A percentile compares a stretch with the other conserved stretches of the same genome.
phyloP scores from a whole-genome alignment of 1,140 invertebrate genomes.

The Gonatopus flavifemur region DNA sequence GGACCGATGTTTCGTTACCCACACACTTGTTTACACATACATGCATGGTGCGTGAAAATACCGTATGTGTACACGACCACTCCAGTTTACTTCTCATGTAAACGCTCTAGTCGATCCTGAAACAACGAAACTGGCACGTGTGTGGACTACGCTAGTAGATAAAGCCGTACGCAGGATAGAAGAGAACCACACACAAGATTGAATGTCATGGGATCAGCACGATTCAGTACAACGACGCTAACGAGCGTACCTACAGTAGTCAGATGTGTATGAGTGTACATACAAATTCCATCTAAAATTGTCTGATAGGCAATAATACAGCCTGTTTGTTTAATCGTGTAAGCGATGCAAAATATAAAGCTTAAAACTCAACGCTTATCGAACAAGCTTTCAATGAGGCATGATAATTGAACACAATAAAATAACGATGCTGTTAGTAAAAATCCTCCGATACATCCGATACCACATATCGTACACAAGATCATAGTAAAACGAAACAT shows the following conservation, averaged over 20 bases:
- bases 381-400: background rate
- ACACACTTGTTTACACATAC: background rate
- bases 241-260: background rate
- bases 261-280: background rate
- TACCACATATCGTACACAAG: no score
- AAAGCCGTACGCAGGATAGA: background rate
- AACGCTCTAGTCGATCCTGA: constrained; percentile 35
- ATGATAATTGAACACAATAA: background rate
- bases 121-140: constrained; percentile 37
- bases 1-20: no score
- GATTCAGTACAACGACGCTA: constrained; percentile 6
- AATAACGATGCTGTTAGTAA: constrained; percentile 1
- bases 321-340: background rate
- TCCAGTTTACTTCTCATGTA: no score
- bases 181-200: constrained; percentile 1
- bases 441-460: no score
- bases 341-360: background rate
- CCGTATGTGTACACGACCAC: background rate
- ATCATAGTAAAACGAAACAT: no score
- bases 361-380: no score
- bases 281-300: background rate
- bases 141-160: constrained; percentile 15
- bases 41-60: no score
- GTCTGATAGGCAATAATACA: background rate
- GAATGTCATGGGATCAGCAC: constrained; percentile 22